phyloP scores from a whole-genome alignment of 1,140 invertebrate genomes.

The Zaprionus capensis region DNA sequence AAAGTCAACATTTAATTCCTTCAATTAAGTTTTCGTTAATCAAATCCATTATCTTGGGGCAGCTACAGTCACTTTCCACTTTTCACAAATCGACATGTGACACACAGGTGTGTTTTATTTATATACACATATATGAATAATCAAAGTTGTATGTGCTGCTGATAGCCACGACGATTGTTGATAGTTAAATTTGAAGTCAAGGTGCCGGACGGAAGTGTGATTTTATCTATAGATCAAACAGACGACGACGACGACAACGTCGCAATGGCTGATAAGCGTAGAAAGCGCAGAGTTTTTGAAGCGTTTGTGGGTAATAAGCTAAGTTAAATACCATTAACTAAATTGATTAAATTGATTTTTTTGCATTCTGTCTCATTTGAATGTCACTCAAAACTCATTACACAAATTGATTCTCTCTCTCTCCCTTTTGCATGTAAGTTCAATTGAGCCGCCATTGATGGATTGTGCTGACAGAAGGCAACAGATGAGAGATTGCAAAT shows the following conservation, averaged over 20 bases:
- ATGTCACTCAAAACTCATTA: slow-evolving; percentile 70
- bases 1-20: not conserved
- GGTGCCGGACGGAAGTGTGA: slow-evolving; percentile 16
- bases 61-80: slow-evolving; percentile 4
- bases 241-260: not conserved
- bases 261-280: slow-evolving; percentile 2
- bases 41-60: slow-evolving; percentile 38
- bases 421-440: slow-evolving; percentile 1
- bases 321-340: slow-evolving; percentile 52
- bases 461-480: slow-evolving; percentile 15
- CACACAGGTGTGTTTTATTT: slow-evolving; percentile 23
- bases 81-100: slow-evolving; percentile 56
- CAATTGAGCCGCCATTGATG: slow-evolving; percentile 17
- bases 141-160: slow-evolving; percentile 23
- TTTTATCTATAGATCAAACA: slow-evolving; percentile 21
- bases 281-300: not conserved
- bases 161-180: slow-evolving; percentile 54
- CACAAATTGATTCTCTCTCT: slow-evolving; percentile 54
- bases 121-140: slow-evolving; percentile 61
- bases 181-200: slow-evolving; percentile 13
- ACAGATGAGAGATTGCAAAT: not conserved
- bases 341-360: slow-evolving; percentile 63
- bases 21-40: slow-evolving; percentile 18
- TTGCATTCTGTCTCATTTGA: slow-evolving; percentile 35
- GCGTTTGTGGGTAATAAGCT: not conserved